Evolutionary conservation across 2,888 invertebrate species (phyloP).

Genomic region (Encarsia formosa): DNA sequence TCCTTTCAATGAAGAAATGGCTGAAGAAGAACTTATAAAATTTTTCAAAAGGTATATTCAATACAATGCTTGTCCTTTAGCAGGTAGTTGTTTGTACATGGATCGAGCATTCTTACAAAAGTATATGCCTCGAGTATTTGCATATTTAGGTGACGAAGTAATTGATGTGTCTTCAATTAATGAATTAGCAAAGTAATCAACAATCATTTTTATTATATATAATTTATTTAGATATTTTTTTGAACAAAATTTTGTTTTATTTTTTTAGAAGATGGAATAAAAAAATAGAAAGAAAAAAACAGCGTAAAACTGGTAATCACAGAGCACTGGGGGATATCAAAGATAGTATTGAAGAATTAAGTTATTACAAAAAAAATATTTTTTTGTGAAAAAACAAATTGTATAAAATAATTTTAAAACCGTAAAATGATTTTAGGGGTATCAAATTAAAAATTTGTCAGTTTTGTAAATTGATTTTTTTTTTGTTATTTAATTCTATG

Average conservation of each 20-base stretch:
- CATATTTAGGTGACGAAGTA: constrained; percentile 84
- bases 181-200: constrained; percentile 60
- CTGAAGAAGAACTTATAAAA: constrained; percentile 67
- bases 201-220: neutral
- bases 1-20: constrained; percentile 60
- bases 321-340: constrained; percentile 78
- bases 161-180: constrained; percentile 91
- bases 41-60: constrained; percentile 62
- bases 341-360: constrained; percentile 80
- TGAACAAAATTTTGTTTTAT: neutral
- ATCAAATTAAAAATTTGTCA: neutral
- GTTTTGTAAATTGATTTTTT: neutral
- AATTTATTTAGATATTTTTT: neutral
- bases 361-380: constrained; percentile 63
- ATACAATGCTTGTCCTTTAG: constrained; percentile 67
- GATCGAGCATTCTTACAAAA: constrained; percentile 80
- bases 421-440: neutral
- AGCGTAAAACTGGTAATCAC: constrained; percentile 64
- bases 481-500: neutral
- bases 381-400: constrained; percentile 14
- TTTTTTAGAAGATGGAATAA: constrained; percentile 69
- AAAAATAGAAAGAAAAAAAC: constrained; percentile 56
- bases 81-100: constrained; percentile 84
- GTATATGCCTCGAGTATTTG: constrained; percentile 75
- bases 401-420: constrained; percentile 1